These are phyloP conservation scores for Callimorpha dominula DNA, from an alignment of 2,888 invertebrate species.

Conservation along the genomic window DNA sequence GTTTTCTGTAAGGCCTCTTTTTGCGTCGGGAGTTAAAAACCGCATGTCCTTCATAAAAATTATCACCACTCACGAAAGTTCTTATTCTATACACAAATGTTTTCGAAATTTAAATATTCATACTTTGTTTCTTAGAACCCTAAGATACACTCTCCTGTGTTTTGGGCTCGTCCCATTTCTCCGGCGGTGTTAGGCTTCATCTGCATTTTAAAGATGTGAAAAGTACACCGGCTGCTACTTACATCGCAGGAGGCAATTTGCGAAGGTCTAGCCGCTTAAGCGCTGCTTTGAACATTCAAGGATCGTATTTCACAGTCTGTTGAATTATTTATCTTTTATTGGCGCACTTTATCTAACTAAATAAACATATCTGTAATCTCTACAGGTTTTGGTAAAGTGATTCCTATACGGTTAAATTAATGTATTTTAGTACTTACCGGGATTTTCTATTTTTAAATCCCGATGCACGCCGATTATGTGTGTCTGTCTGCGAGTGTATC, in stretches of 20 bases:
- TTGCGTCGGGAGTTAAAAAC: no score
- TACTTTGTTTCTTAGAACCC: not conserved
- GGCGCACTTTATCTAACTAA: not conserved
- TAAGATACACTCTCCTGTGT: not conserved
- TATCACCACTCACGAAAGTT: no score
- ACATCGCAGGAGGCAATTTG: conserved; percentile 16
- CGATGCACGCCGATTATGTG: no score
- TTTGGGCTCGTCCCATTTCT: conserved; percentile 1
- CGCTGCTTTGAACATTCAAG: not conserved
- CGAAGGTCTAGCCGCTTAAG: conserved; percentile 2
- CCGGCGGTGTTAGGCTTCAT: conserved; percentile 10
- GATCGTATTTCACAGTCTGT: conserved; percentile 2
- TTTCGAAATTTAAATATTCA: not conserved
- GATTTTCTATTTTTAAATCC: no score
- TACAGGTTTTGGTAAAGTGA: not conserved
- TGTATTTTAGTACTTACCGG: no score
- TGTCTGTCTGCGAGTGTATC: no score
- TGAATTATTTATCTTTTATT: conserved; percentile 10
- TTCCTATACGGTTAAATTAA: not conserved
- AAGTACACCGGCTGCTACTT: conserved; percentile 17
- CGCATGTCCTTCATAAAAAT: no score
- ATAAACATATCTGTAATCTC: not conserved
- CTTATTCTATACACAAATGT: not conserved
- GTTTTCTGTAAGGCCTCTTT: no score
- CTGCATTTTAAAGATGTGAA: conserved; percentile 25